Conservation (phyloP, 92 coral and sea anemone species). For the Epizoanthus rinbou region DNA sequence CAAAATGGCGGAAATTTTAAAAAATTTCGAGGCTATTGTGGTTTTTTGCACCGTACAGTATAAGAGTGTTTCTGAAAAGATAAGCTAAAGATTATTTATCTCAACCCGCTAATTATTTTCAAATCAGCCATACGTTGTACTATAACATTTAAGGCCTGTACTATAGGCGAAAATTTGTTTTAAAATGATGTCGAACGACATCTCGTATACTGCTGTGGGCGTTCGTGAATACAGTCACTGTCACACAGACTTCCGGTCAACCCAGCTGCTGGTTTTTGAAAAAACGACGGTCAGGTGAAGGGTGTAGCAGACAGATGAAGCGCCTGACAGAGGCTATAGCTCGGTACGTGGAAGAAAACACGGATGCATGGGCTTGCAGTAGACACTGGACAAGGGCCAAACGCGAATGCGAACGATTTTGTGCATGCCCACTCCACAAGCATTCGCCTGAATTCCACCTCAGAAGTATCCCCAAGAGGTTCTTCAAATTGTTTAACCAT, state of each 20-base stretch:
- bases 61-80: background rate
- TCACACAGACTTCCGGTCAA: background rate
- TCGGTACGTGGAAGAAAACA: background rate
- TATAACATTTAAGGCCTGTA: slow-evolving; percentile 1
- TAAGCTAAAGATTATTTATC: background rate
- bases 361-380: background rate
- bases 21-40: slow-evolving; percentile 2
- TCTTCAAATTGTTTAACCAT: background rate
- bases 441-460: background rate
- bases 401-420: slow-evolving; percentile 1
- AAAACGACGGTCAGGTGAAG: slow-evolving; percentile 1
- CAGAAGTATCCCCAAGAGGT: background rate
- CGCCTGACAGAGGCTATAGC: slow-evolving; percentile 18
- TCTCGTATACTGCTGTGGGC: background rate
- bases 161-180: background rate
- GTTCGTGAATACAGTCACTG: background rate
- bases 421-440: background rate
- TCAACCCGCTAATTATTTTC: slow-evolving; percentile 2
- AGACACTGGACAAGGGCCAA: slow-evolving; percentile 18
- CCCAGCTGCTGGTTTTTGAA: slow-evolving; percentile 8
- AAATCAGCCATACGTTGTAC: background rate
- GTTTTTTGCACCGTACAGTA: background rate
- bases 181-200: background rate
- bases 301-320: background rate
- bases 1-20: slow-evolving; percentile 29